Percentiles rank a stretch among this genome's conserved stretches.
phyloP scores from a whole-genome alignment of 1,140 invertebrate species.

The Zaprionus inermis region DNA sequence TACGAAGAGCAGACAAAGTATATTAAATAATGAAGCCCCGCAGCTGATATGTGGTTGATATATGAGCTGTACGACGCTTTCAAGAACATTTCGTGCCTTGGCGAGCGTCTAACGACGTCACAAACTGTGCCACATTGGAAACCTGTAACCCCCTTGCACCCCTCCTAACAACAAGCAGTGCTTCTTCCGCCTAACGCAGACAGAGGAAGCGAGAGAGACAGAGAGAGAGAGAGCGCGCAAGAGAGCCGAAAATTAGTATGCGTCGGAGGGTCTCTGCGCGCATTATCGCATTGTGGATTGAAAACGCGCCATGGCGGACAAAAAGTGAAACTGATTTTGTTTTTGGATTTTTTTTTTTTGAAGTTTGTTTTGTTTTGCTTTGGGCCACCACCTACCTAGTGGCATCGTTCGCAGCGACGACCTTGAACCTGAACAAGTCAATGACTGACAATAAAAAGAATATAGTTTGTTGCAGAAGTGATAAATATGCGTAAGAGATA shows the following conservation, averaged over 20 bases:
- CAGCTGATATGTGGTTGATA: constrained; percentile 15
- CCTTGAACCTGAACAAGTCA: constrained; percentile 79
- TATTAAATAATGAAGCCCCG: constrained; percentile 21
- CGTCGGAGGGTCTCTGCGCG: constrained; percentile 46
- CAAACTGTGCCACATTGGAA: constrained; percentile 25
- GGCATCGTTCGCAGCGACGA: constrained; percentile 39
- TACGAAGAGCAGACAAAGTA: constrained; percentile 19
- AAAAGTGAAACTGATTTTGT: constrained; percentile 68
- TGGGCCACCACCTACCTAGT: constrained; percentile 37
- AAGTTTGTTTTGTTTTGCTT: constrained; percentile 53
- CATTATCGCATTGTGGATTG: constrained; percentile 37
- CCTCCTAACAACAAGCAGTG: background rate
- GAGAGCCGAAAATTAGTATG: constrained; percentile 64
- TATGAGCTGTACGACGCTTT: constrained; percentile 56
- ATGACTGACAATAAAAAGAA: constrained; percentile 51
- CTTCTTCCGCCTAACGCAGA: constrained; percentile 51
- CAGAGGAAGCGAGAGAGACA: background rate
- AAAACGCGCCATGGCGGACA: constrained; percentile 58
- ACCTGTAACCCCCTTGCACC: background rate
- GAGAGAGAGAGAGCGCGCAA: background rate
- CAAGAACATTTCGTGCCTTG: constrained; percentile 56
- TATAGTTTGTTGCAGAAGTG: constrained; percentile 17
- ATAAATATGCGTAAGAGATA: constrained; percentile 31
- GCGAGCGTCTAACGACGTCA: constrained; percentile 13
- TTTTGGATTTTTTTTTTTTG: constrained; percentile 14